Conservation (phyloP, 1,140 invertebrate species). For the Portunus trituberculatus region DNA sequence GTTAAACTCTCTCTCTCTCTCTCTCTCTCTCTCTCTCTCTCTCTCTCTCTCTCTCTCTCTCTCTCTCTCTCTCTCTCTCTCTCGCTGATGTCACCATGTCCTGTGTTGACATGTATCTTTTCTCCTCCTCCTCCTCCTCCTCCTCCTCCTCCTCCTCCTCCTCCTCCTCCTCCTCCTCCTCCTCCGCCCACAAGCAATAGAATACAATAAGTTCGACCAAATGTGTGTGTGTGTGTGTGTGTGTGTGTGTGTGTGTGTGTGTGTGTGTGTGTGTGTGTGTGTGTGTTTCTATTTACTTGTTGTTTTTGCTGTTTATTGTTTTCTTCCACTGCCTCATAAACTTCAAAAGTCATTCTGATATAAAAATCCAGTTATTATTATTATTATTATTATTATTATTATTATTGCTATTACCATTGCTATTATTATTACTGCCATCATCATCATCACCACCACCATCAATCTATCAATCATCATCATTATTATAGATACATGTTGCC, state of each 20-base stretch:
- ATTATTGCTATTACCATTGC: too few species aligned
- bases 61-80: slow-evolving; percentile 13
- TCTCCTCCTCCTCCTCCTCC: background rate
- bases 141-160: background rate
- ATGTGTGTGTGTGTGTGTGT: background rate
- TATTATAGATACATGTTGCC: too few species aligned
- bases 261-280: slow-evolving; percentile 9
- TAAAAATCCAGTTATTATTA: too few species aligned
- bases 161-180: too few species aligned
- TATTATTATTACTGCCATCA: too few species aligned
- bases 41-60: slow-evolving; percentile 28
- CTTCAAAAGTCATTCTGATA: background rate
- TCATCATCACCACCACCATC: too few species aligned
- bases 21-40: slow-evolving; percentile 38
- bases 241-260: background rate
- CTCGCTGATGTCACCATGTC: background rate
- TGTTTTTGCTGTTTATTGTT: background rate
- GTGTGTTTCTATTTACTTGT: background rate
- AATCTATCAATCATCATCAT: too few species aligned
- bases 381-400: too few species aligned
- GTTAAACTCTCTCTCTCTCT: background rate
- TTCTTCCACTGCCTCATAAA: too few species aligned
- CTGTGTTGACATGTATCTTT: background rate
- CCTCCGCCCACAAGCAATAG: too few species aligned
- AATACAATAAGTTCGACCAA: too few species aligned